Base-by-base conservation (phyloP, 1,140 invertebrate genomes). In the Mesaphorura yosii region DNA sequence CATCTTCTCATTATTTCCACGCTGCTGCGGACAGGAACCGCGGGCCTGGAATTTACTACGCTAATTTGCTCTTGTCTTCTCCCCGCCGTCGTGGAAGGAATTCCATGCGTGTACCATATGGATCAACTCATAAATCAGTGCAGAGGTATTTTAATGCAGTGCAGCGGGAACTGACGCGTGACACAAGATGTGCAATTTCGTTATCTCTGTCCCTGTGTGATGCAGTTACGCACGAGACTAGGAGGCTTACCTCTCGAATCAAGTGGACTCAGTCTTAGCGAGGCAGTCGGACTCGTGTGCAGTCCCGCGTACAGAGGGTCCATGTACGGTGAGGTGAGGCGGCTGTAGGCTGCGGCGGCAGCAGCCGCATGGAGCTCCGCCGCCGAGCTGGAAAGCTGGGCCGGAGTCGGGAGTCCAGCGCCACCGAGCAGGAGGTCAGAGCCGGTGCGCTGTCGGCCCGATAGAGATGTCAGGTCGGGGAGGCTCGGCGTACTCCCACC, bases 261-360 rank as follows among this genome's bases (percentile, higher is more conserved):
- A 46, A 71, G 58, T 15, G 69, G 67, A 46, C 67, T 67, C 25
- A 71, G 61, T 50, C 68, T 64, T 38, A 77, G 71, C 19, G 77
- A 77, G 59, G 68, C 64, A 51, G 76, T 75, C 57, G 74, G 74
- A 65, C 66, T 68, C 55, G 69, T 63, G 49, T 70, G 78, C 27
- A 82, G 69, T 15, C 78, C 76, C 19, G 68, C 65, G 66, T 81
- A 80, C 22, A 81, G 71, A 64, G 79, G 78, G 68, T 81, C 79
- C 76, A 81, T 78, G 67, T 81, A 81, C 52, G 78, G 76, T n/a
- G n/a, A n/a, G 25, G 77, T 77, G 62, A 81, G 72, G 59, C 78
- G 70, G 50, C 49, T 55, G 66, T 80, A 81, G 17, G 78, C 75
- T 40, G 50, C 58, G 46, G 52, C 59, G 42, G 68, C 65, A 38